Base-by-base conservation (phyloP, 2,888 invertebrate genomes). In the Teinopalpus imperialis region DNA sequence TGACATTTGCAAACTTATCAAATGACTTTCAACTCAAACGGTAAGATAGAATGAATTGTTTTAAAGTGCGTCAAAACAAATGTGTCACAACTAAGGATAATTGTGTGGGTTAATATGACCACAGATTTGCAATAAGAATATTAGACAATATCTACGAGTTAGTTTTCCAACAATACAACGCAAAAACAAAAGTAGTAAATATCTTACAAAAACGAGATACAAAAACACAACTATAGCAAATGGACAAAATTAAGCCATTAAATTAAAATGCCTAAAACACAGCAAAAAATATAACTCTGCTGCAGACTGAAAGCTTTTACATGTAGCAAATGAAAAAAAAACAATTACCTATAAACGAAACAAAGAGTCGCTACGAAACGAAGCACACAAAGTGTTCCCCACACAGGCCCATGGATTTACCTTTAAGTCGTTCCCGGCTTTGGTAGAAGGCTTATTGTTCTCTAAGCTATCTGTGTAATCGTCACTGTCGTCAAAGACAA, bases 381-480 rank as follows among this genome's bases (percentile, higher is more conserved):
- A 66, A 68, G 66, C 66, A 60, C 61, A 65, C 56, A 34, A 46
- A 40, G 34, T 34, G 16, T 34, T 27, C 27, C 39, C 40, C 63
- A 74, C 58, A 69, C 63, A 64, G 65, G 62, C 68, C 74, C 72
- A 70, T 69, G 64, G 52, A 65, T 69, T 86, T 88, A 87, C 88
- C 87, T 88, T 88, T 66, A 66, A 65, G 52, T 87, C 83, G 68
- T 65, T 76, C 59, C 92, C 92, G 59, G 92, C 59, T 67, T 82
- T 85, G 66, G 74, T 70, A 57, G 76, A 57, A 73, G 80, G 74
- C 61, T 81, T 86, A 63, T 90, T 89, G 69, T 91, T 91, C 75
- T 93, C 94, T 57, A 94, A 83, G 74, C 94, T 94, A 77, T 94
- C 94, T 4, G 93, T 92, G 67, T 94, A 94, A 72, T 93, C 93